Evolutionary conservation across 2,888 invertebrate genomes (phyloP).

Genomic region (Nineta flava): DNA sequence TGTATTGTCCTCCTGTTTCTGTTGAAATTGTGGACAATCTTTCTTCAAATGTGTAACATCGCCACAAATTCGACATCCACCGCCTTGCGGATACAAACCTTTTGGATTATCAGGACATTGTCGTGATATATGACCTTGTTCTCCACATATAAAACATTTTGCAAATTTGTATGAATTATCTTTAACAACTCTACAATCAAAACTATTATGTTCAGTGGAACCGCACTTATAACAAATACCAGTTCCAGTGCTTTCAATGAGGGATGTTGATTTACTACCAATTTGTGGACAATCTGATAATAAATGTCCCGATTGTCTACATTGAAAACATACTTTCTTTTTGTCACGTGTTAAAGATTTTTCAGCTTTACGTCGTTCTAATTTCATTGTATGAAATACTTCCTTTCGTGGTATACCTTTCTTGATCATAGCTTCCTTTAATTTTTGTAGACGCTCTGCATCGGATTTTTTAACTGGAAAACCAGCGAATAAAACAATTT

Average conservation of each 20-base stretch:
- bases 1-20: constrained; percentile 18
- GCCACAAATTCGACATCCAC: constrained; percentile 67
- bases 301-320: constrained; percentile 62
- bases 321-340: constrained; percentile 64
- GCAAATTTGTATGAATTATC: constrained; percentile 62
- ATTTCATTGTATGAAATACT: constrained; percentile 46
- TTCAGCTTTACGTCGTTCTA: constrained; percentile 55
- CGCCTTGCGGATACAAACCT: constrained; percentile 76
- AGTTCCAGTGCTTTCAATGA: constrained; percentile 29
- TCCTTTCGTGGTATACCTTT: constrained; percentile 52
- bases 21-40: constrained; percentile 48
- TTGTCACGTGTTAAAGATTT: constrained; percentile 48
- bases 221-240: constrained; percentile 83
- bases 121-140: constrained; percentile 73
- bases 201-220: constrained; percentile 69
- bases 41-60: constrained; percentile 72
- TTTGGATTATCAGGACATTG: constrained; percentile 80
- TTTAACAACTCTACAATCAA: constrained; percentile 51
- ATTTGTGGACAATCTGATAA: constrained; percentile 66
- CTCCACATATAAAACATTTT: constrained; percentile 75
- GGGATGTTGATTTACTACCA: constrained; percentile 32
- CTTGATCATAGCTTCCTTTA: constrained; percentile 45
- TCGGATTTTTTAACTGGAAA: constrained; percentile 58
- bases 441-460: constrained; percentile 41
- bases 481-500: constrained; percentile 47